These are phyloP conservation scores for Elaphurus davidianus DNA, from an alignment of 2,113 vertebrate species.

Conservation along the genomic window DNA sequence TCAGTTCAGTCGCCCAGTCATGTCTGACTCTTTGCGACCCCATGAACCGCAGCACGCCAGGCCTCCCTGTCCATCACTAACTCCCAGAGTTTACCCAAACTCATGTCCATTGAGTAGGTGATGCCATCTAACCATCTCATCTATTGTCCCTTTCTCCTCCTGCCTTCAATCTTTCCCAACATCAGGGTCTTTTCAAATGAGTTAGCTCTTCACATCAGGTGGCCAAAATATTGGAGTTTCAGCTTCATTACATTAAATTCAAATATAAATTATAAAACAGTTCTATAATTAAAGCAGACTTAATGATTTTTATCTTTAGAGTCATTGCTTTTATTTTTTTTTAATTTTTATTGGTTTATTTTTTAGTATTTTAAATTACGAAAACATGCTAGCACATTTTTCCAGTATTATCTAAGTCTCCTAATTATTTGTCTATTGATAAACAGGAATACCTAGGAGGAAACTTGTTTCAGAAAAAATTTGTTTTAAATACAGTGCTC, in stretches of 20 bases:
- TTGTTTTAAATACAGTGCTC: neutral
- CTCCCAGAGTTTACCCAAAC: neutral
- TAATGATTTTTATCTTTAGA: neutral
- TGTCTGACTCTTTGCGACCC: accelerated
- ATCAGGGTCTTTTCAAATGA: neutral
- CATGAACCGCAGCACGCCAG: neutral
- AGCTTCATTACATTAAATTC: neutral
- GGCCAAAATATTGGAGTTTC: neutral
- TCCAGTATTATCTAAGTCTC: neutral
- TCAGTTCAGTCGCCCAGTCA: neutral
- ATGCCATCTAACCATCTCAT: neutral
- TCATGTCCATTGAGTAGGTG: neutral
- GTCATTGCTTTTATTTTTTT: neutral
- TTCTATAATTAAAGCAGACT: neutral
- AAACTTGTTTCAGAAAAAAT: neutral
- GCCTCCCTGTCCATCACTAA: neutral
- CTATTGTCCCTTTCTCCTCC: neutral
- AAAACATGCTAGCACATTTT: neutral
- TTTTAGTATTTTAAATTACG: neutral
- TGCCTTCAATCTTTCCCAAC: neutral
- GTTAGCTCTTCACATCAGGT: neutral
- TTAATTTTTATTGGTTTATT: neutral
- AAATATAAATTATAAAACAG: neutral
- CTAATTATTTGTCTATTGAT: neutral
- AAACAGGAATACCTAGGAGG: neutral